Conservation (phyloP, 2,797 vertebrate species). For the Simalia tracyae region DNA sequence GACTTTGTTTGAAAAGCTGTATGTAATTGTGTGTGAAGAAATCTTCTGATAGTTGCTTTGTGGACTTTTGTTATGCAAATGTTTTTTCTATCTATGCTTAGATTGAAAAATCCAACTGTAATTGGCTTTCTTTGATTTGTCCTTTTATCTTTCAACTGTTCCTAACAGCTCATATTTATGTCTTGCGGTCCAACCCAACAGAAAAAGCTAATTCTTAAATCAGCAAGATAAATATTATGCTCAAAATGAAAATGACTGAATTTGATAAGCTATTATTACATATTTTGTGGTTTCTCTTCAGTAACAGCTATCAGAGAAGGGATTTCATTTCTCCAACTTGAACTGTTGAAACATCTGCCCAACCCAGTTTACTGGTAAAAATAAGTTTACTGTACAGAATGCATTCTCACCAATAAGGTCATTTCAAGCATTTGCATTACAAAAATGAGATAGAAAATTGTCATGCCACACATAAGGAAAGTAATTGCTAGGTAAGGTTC, state of each 20-base stretch:
- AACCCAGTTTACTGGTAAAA: slow-evolving; percentile 73
- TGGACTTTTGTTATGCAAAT: background rate
- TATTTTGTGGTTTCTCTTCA: background rate
- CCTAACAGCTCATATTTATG: background rate
- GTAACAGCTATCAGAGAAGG: background rate
- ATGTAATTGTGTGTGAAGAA: background rate
- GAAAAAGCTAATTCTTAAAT: background rate
- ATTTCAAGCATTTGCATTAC: slow-evolving; percentile 65
- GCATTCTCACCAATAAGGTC: slow-evolving; percentile 60
- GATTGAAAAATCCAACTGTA: background rate
- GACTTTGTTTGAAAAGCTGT: background rate
- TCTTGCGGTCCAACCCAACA: background rate
- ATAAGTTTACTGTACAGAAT: slow-evolving; percentile 70
- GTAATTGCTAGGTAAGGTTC: slow-evolving; percentile 60
- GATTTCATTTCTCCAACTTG: background rate
- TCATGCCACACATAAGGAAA: slow-evolving; percentile 62
- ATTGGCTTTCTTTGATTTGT: background rate
- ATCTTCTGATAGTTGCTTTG: background rate
- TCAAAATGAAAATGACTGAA: background rate
- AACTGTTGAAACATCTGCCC: background rate
- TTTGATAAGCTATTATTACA: background rate
- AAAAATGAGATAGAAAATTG: slow-evolving; percentile 69
- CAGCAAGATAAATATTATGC: background rate
- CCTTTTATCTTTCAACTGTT: background rate
- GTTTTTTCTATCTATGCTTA: background rate